phyloP scores from a whole-genome alignment of 37 sponge, comb jelly and placozoan species.

The Lycopodina hypogea region DNA sequence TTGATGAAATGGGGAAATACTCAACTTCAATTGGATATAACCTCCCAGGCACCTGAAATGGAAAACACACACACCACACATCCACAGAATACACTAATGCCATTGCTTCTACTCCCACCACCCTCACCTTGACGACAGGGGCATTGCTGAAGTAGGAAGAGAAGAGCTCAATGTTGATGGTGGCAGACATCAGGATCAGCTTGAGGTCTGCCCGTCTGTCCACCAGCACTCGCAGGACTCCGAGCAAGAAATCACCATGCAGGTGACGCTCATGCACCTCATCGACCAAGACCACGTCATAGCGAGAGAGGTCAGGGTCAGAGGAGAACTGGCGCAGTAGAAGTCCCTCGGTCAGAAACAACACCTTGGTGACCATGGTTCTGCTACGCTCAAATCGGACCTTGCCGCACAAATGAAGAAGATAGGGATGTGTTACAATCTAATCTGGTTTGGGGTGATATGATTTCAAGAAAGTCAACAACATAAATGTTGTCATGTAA shows the following conservation, averaged over 20 bases:
- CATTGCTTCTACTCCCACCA: background rate
- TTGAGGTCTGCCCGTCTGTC: constrained; percentile 73
- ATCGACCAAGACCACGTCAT: constrained; percentile 87
- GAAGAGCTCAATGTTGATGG: constrained; percentile 89
- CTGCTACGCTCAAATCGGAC: constrained; percentile 77
- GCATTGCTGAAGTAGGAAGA: constrained; percentile 71
- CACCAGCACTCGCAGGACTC: constrained; percentile 65
- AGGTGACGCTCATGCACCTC: constrained; percentile 96
- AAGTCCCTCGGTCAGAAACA: constrained; percentile 93
- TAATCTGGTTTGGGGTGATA: no score
- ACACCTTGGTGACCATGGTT: constrained; percentile 69
- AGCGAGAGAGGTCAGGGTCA: constrained; percentile 72
- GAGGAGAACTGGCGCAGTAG: constrained; percentile 82
- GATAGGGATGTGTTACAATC: background rate
- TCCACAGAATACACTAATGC: background rate
- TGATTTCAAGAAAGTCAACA: background rate
- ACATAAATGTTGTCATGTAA: no score
- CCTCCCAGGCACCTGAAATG: constrained; percentile 75
- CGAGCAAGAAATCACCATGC: constrained; percentile 88
- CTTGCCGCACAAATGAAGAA: constrained; percentile 39
- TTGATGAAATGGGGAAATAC: constrained; percentile 49
- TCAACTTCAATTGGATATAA: constrained; percentile 84
- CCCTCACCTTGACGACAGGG: constrained; percentile 73
- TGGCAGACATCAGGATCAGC: constrained; percentile 92
- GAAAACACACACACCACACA: background rate